Evolutionary conservation across 2,113 vertebrate genomes (phyloP).

Genomic region (Recurvirostra avosetta): DNA sequence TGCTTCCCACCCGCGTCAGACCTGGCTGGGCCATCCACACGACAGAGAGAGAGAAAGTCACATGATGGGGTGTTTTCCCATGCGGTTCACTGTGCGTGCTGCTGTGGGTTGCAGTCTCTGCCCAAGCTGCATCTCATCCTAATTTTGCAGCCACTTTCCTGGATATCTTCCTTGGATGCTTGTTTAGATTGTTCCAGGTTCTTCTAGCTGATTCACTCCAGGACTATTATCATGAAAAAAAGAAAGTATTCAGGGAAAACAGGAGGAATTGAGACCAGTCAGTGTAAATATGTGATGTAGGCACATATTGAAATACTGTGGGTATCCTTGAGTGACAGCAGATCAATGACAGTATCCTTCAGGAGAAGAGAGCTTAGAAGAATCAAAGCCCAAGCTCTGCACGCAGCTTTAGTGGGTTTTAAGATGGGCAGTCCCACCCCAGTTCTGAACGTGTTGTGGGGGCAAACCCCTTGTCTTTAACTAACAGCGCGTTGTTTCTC

Average conservation of each 20-base stretch:
- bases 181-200: background rate
- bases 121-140: background rate
- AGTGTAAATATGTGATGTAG: background rate
- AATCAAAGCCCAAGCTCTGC: background rate
- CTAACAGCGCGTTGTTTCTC: background rate
- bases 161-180: background rate
- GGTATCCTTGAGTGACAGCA: background rate
- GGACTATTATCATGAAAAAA: background rate
- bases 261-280: background rate
- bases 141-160: background rate
- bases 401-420: background rate
- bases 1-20: background rate
- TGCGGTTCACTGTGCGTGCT: accelerated
- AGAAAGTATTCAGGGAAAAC: background rate
- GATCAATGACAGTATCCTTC: background rate
- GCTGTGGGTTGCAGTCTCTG: background rate
- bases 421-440: background rate
- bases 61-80: background rate
- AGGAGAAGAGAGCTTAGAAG: background rate
- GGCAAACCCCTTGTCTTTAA: background rate
- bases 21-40: background rate
- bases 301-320: background rate
- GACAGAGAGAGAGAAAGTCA: background rate
- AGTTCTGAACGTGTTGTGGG: background rate
- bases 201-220: background rate